Percentiles rank a stretch among this genome's conserved stretches.
These are phyloP conservation scores for Euzophera pinguis DNA, from an alignment of 2,888 invertebrate genomes.

Conservation along the genomic window DNA sequence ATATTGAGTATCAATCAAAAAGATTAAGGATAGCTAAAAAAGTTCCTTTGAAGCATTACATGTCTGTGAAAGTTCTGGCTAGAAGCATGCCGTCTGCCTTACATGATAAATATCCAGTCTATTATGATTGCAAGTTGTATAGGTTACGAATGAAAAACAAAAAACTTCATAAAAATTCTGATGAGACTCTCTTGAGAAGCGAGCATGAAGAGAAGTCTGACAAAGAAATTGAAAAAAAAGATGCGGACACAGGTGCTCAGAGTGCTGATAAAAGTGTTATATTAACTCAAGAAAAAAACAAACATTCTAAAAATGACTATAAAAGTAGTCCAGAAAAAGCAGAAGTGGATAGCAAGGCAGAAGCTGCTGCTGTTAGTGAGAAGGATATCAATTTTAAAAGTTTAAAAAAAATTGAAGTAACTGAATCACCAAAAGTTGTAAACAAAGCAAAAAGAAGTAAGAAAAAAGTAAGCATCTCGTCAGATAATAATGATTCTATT, in stretches of 20 bases:
- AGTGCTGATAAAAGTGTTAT: too few relatives aligned
- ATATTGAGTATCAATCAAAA: constrained; percentile 43
- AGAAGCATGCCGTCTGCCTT: constrained; percentile 40
- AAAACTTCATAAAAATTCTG: not conserved
- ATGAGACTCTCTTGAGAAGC: constrained; percentile 4
- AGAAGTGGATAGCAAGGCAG: too few relatives aligned
- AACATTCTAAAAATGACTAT: not conserved
- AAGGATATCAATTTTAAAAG: not conserved
- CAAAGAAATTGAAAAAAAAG: constrained; percentile 27
- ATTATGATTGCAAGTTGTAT: constrained; percentile 57
- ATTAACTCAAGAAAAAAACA: too few relatives aligned
- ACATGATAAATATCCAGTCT: constrained; percentile 58
- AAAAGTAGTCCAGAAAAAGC: not conserved
- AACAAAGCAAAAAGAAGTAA: not conserved
- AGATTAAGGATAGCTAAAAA: constrained; percentile 52
- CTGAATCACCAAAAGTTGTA: not conserved
- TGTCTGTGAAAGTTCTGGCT: constrained; percentile 53
- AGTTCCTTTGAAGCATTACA: constrained; percentile 54
- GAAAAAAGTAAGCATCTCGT: not conserved
- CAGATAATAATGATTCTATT: not conserved
- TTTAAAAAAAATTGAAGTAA: not conserved
- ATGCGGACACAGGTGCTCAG: too few relatives aligned
- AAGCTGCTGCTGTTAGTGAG: not conserved
- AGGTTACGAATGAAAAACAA: constrained; percentile 25
- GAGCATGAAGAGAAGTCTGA: constrained; percentile 13